Conservation (phyloP, 35 echinoderm and acorn worm genomes). For the Amphiura filiformis region DNA sequence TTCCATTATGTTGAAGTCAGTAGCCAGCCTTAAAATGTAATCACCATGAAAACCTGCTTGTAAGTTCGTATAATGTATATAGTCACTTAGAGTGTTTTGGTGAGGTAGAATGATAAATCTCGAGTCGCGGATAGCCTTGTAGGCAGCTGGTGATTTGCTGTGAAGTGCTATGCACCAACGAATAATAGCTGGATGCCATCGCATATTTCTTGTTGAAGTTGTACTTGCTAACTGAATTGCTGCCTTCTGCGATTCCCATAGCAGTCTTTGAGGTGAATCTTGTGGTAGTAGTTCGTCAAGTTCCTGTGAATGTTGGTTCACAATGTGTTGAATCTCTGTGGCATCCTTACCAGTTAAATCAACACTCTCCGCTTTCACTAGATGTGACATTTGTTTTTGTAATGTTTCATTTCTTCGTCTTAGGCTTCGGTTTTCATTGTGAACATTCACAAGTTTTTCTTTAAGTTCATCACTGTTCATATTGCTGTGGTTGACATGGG, state of each 20-base stretch:
- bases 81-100: not conserved
- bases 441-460: slow-evolving; percentile 26
- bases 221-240: not conserved
- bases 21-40: not conserved
- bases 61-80: not conserved
- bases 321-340: not conserved
- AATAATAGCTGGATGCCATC: slow-evolving; percentile 54
- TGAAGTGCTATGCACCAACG: slow-evolving; percentile 47
- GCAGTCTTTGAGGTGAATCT: slow-evolving; percentile 1
- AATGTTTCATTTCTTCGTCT: slow-evolving; percentile 4
- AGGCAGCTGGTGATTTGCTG: slow-evolving; percentile 40
- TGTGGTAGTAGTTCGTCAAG: not conserved
- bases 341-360: slow-evolving; percentile 1
- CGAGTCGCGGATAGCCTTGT: slow-evolving; percentile 32
- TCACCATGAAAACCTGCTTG: slow-evolving; percentile 18
- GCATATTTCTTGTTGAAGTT: slow-evolving; percentile 10
- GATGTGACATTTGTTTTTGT: not conserved
- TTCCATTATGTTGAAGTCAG: slow-evolving; percentile 7
- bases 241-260: slow-evolving; percentile 50
- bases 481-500: not conserved
- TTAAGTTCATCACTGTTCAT: slow-evolving; percentile 6
- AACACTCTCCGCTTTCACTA: slow-evolving; percentile 8
- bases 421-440: slow-evolving; percentile 26
- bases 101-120: slow-evolving; percentile 11
- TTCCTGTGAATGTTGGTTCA: not conserved